phyloP scores from a whole-genome alignment of 1,140 invertebrate species.

The Caenorhabditis latens region DNA sequence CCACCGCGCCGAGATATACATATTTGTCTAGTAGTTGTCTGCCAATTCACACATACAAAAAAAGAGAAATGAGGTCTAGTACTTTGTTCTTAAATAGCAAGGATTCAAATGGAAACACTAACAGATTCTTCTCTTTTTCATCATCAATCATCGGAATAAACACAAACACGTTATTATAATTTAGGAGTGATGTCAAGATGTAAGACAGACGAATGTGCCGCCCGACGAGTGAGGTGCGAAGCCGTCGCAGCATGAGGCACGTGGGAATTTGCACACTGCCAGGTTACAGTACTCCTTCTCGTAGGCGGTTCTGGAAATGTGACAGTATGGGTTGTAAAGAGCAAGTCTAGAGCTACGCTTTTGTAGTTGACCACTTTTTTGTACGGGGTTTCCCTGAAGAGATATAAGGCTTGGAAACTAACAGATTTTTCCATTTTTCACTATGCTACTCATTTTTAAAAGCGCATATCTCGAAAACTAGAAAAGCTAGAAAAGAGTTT shows the following conservation, averaged over 20 bases:
- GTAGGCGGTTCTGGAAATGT: constrained; percentile 10
- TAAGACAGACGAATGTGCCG: constrained; percentile 50
- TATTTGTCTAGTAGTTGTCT: constrained; percentile 10
- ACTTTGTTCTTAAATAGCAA: constrained; percentile 16
- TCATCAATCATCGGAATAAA: constrained; percentile 9
- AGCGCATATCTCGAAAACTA: no score
- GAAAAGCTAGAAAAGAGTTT: no score
- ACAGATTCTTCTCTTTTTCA: constrained; percentile 25
- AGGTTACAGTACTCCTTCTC: constrained; percentile 42
- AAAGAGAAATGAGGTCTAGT: constrained; percentile 18
- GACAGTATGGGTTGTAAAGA: no score
- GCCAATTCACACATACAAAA: neutral
- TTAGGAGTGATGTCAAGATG: neutral
- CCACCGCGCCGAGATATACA: neutral
- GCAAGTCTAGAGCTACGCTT: neutral
- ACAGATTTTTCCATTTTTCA: no score
- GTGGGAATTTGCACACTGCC: constrained; percentile 47
- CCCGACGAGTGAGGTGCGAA: constrained; percentile 4
- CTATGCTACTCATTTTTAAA: no score
- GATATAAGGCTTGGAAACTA: no score
- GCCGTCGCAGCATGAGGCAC: constrained; percentile 35
- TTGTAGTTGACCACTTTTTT: no score
- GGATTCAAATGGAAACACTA: neutral
- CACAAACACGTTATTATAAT: constrained; percentile 15
- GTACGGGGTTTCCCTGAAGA: no score